Conservation (phyloP, 2,797 vertebrate species). For the Hirundo rustica region DNA sequence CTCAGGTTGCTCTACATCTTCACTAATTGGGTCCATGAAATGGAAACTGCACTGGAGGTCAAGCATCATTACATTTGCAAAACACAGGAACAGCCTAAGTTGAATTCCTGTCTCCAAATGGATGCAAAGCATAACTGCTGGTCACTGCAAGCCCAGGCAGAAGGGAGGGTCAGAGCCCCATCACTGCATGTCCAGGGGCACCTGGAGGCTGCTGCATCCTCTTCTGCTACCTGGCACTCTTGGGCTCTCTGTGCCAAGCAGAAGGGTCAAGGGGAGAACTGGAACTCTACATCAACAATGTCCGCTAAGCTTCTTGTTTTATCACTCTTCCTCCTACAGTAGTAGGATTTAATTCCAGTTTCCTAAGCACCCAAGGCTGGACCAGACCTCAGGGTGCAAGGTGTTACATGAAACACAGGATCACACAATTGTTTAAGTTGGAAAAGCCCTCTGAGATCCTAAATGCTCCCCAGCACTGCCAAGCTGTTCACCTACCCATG, state of each 20-base stretch:
- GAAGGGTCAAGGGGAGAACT: neutral
- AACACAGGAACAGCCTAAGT: neutral
- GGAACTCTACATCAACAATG: neutral
- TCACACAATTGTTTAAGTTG: neutral
- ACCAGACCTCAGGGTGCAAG: neutral
- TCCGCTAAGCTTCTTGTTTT: neutral
- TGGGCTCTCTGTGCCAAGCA: neutral
- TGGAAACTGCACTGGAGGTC: neutral
- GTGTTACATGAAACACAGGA: neutral
- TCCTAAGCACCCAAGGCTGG: neutral
- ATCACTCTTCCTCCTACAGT: neutral
- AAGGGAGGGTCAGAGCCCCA: neutral
- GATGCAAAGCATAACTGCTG: neutral
- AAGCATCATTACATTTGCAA: neutral
- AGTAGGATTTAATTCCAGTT: neutral
- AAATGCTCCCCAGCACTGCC: neutral
- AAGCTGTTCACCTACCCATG: neutral
- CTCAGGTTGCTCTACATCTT: neutral
- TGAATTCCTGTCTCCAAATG: neutral
- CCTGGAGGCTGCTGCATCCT: neutral
- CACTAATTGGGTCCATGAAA: rapidly evolving
- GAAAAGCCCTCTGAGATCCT: neutral
- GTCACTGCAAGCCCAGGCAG: neutral
- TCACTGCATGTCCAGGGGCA: rapidly evolving
- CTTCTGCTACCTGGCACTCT: neutral